Base-by-base conservation (phyloP, 2,888 invertebrate species). In the Platypus cylindrus region DNA sequence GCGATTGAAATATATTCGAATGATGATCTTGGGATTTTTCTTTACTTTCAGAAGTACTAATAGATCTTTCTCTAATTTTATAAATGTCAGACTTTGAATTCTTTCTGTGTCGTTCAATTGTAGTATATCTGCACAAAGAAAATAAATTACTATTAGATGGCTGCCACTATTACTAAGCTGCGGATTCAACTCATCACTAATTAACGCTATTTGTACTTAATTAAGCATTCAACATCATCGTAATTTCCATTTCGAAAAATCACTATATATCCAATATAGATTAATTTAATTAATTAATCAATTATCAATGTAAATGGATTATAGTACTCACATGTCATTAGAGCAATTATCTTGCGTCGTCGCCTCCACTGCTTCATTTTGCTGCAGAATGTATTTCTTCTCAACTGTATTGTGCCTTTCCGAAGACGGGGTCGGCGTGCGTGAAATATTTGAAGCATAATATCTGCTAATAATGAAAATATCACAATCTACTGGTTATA, bases 341-440 rank as follows among this genome's bases (percentile, higher is more conserved):
- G 53, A 48, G 31, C 49, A 50, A 18, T 52, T 47, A 38, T 46
- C 53, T 37, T 55, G 54, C 34, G 54, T 31, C 23, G 51, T 45
- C 34, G 40, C 39, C 34, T 44, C 41, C 33, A 46, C 41, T 37
- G 36, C 35, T 34, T 37, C 40, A 36, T 33, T 33, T 34, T 34
- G 34, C 34, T 34, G 34, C 40, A 37, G 11, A 23, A 37, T 31
- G 40, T 40, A 40, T 34, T 40, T 40, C 60, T 66, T 24, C 51
- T 62, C 53, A 52, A 68, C 28, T 48, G 64, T 36, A 44, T 60
- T 47, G 53, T 64, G 48, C 52, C 53, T 48, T 9, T 59, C 59
- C 32, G 56, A 57, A 39, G 59, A 58, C 18, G 59, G 58, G 40
- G 51, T 52, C 29, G 59, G 58, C 51, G 47, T 58, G 57, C 44